Percentiles rank a stretch among this genome's conserved stretches.
These are phyloP conservation scores for Artemia sinica DNA, from an alignment of 2,888 invertebrate species.

Conservation along the genomic window DNA sequence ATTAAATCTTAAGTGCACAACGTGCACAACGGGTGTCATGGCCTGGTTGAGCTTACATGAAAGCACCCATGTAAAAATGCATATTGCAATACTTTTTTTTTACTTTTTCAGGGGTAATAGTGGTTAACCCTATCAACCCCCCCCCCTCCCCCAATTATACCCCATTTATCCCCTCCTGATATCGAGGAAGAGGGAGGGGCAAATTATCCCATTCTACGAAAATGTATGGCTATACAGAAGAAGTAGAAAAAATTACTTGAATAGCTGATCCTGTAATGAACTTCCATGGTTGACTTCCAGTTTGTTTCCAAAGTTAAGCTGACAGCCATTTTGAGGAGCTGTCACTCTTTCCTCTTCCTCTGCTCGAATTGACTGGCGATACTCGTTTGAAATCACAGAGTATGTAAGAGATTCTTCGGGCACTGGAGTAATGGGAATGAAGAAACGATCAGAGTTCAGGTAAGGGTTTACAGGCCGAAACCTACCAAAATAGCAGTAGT, in stretches of 20 bases:
- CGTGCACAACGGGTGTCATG: too few species aligned
- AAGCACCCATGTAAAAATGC: too few species aligned
- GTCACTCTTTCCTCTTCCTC: not conserved
- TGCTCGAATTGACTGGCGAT: not conserved
- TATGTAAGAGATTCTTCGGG: not conserved
- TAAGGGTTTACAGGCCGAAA: not conserved
- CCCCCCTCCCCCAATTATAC: too few species aligned
- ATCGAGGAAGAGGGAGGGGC: too few species aligned
- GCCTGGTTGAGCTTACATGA: too few species aligned
- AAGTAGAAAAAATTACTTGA: not conserved
- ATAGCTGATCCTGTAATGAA: slow-evolving; percentile 10
- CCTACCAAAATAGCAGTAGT: not conserved
- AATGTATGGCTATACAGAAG: too few species aligned
- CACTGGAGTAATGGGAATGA: slow-evolving; percentile 1
- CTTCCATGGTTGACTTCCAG: not conserved
- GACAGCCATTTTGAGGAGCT: not conserved
- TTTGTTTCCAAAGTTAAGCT: not conserved
- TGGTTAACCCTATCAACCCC: too few species aligned
- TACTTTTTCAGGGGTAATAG: too few species aligned
- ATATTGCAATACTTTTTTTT: too few species aligned
- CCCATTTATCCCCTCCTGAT: too few species aligned
- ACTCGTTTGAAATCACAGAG: not conserved
- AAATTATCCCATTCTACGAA: too few species aligned
- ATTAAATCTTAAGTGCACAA: too few species aligned
- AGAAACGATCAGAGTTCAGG: not conserved